Percentiles rank a stretch among this genome's conserved stretches.
Evolutionary conservation across 2,888 invertebrate species (phyloP).

Genomic region (Dyspetes luteomarginatus): DNA sequence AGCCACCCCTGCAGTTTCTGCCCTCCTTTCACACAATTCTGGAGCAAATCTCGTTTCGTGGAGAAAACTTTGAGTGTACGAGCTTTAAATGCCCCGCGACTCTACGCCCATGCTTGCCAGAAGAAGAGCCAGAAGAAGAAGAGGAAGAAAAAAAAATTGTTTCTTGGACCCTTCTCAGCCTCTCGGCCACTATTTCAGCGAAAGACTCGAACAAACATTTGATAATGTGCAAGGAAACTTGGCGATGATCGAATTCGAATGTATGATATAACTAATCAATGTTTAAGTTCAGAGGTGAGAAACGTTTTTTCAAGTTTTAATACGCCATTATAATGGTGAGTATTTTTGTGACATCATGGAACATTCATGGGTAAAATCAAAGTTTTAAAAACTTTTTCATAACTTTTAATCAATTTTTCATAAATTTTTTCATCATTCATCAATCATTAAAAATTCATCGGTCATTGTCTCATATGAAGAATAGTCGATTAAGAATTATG

Average conservation of each 20-base stretch:
- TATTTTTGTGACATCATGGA: too few species aligned
- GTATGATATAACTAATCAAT: too few species aligned
- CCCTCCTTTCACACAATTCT: conserved; percentile 34
- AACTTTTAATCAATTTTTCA: too few species aligned
- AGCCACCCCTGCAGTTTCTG: conserved; percentile 20
- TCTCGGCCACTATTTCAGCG: conserved; percentile 46
- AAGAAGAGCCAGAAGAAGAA: conserved; percentile 53
- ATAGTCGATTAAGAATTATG: too few species aligned
- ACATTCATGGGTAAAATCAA: too few species aligned
- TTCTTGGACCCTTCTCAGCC: conserved; percentile 35
- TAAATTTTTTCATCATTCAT: too few species aligned
- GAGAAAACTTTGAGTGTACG: conserved; percentile 20
- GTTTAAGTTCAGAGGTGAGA: too few species aligned
- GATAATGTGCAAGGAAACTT: conserved; percentile 41
- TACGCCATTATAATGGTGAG: too few species aligned
- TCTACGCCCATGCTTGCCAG: conserved; percentile 55
- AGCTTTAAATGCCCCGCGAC: conserved; percentile 13
- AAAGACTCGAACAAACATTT: conserved; percentile 53
- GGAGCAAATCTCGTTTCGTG: conserved; percentile 27
- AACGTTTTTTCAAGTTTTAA: conserved; percentile 62
- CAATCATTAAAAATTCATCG: too few species aligned
- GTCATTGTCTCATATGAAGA: too few species aligned
- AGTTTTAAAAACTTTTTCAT: too few species aligned
- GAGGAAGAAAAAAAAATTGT: conserved; percentile 46
- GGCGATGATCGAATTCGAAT: not conserved